A percentile compares a stretch with the other conserved stretches of the same genome.
Evolutionary conservation across 2,888 invertebrate species (phyloP).

Genomic region (Scaptomyza caliginosa): DNA sequence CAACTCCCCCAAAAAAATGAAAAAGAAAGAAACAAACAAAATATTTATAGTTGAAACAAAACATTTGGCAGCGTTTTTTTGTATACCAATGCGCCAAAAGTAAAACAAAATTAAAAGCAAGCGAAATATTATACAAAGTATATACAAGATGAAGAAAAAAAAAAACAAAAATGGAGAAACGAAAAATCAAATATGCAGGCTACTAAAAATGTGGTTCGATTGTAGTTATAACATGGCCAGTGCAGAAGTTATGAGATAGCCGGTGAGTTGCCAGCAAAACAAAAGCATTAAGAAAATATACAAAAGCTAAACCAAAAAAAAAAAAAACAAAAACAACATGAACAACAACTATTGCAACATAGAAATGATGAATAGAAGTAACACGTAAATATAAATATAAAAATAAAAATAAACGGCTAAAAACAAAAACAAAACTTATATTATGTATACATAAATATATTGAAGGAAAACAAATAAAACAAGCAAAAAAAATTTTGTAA

Average conservation of each 20-base stretch:
- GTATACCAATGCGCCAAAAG: constrained; percentile 72
- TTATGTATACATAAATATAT: constrained; percentile 80
- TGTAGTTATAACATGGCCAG: constrained; percentile 35
- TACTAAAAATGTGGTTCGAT: constrained; percentile 43
- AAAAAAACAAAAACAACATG: constrained; percentile 31
- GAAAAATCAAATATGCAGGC: constrained; percentile 29
- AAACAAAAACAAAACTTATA: constrained; percentile 67
- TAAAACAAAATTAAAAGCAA: constrained; percentile 41
- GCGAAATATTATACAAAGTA: constrained; percentile 70
- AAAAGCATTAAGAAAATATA: constrained; percentile 62
- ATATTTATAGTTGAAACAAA: constrained; percentile 68
- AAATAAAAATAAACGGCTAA: constrained; percentile 54
- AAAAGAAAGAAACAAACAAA: constrained; percentile 50
- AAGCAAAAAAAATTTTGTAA: constrained; percentile 78
- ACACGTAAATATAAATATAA: constrained; percentile 58
- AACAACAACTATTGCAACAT: constrained; percentile 67
- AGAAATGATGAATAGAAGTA: constrained; percentile 69
- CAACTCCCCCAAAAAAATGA: constrained; percentile 26
- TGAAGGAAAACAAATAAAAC: constrained; percentile 78
- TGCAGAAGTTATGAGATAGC: constrained; percentile 10
- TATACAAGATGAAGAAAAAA: constrained; percentile 31
- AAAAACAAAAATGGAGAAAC: neutral
- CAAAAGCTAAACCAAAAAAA: constrained; percentile 48
- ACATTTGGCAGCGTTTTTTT: constrained; percentile 68
- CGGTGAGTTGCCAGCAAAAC: constrained; percentile 38